Conservation (phyloP, 1,140 invertebrate species). For the Myzus persicae region DNA sequence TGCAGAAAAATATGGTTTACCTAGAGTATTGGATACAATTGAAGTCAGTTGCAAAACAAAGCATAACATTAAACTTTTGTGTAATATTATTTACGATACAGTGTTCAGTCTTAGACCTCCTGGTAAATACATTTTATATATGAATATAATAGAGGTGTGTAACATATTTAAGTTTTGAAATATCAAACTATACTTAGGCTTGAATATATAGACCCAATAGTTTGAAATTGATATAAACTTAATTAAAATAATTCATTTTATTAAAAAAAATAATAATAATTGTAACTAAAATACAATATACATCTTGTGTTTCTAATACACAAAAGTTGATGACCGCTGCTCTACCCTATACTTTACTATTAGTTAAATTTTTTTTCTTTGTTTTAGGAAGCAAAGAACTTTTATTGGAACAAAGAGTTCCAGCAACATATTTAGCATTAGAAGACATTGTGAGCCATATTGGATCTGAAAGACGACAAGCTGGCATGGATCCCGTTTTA, state of each 20-base stretch:
- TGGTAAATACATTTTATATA: constrained; percentile 65
- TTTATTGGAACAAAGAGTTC: constrained; percentile 91
- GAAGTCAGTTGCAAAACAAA: constrained; percentile 90
- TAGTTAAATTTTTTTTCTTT: not conserved
- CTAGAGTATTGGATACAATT: constrained; percentile 90
- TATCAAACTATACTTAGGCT: too few relatives aligned
- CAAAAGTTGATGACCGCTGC: too few relatives aligned
- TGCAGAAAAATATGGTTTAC: constrained; percentile 94
- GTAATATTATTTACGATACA: constrained; percentile 92
- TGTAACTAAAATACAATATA: too few relatives aligned
- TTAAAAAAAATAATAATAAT: too few relatives aligned
- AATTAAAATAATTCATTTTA: too few relatives aligned
- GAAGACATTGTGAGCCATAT: constrained; percentile 89
- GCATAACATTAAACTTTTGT: constrained; percentile 90
- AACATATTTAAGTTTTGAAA: too few relatives aligned
- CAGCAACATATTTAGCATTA: constrained; percentile 92
- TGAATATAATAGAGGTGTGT: not conserved
- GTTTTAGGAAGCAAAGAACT: constrained; percentile 84
- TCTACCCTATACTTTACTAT: not conserved
- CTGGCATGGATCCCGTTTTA: constrained; percentile 85
- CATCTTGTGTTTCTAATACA: too few relatives aligned
- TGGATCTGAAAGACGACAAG: constrained; percentile 74
- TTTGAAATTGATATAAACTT: too few relatives aligned
- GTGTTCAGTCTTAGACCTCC: constrained; percentile 90
- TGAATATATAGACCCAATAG: too few relatives aligned